phyloP scores from a whole-genome alignment of 2,113 vertebrate genomes.

The Fregetta grallaria region DNA sequence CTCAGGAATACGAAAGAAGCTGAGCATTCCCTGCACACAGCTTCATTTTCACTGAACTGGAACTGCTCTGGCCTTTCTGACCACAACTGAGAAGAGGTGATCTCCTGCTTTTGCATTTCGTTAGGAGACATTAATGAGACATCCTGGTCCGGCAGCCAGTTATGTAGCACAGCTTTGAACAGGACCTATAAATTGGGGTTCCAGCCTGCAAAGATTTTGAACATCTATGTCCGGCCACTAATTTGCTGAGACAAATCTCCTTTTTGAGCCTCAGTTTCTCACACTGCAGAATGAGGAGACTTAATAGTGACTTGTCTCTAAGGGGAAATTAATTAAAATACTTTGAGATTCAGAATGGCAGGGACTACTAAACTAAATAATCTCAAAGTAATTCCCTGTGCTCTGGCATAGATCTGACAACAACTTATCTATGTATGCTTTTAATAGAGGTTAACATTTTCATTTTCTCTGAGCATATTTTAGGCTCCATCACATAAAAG shows the following conservation, averaged over 20 bases:
- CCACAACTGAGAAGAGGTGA: not conserved
- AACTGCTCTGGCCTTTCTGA: not conserved
- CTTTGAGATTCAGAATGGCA: not conserved
- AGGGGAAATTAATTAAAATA: not conserved
- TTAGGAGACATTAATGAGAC: not conserved
- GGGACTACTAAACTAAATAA: not conserved
- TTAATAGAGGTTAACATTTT: conserved; percentile 55
- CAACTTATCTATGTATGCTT: not conserved
- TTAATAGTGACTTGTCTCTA: not conserved
- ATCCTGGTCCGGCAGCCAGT: not conserved
- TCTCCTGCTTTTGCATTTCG: not conserved
- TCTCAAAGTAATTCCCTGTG: not conserved
- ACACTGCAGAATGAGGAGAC: not conserved
- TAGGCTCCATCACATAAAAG: conserved; percentile 38
- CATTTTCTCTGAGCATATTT: conserved; percentile 43
- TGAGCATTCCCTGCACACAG: not conserved
- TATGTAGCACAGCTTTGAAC: not conserved
- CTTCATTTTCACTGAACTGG: not conserved
- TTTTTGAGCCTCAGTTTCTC: not conserved
- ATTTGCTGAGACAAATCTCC: not conserved
- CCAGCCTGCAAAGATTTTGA: not conserved
- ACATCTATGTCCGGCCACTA: not conserved
- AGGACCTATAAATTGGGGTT: not conserved
- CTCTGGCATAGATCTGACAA: not conserved
- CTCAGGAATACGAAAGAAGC: not conserved